Base-by-base conservation (phyloP, 2,888 invertebrate genomes). In the Arrhopalites spinosus region DNA sequence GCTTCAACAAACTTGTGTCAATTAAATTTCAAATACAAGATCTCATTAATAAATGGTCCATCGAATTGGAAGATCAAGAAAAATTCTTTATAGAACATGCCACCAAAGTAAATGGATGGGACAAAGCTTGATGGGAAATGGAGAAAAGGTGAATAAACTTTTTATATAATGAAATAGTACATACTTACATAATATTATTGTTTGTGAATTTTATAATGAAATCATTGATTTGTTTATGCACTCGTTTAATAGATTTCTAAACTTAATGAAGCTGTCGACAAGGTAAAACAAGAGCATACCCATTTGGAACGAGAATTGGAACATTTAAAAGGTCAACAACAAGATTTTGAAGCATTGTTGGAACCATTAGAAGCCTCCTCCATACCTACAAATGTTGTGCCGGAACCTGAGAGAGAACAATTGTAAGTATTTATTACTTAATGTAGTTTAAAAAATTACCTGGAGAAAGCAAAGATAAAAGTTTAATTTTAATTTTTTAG, bases 71-170 rank as follows among this genome's bases (percentile, higher is more conserved):
- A 81, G 95, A 96, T 81, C 96, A 96, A 84, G 96, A 97, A 85
- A 93, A 93, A 85, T 90, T 92, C 0, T 98, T 97, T 85, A 90
- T 95, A 77, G 93, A 95, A 85, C 97, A 97, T 85, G 97, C 97
- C 0, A 93, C 94, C 3, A 95, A 96, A 86, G 91, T 98, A 75
- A 98, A 98, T 86, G 93, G 94, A 0, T 98, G 98, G 97, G 98
- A 98, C 85, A 89, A 93, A 87, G 96, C 56, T 88, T 98, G 0
- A 93, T 96, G 74, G 90, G 91, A 29, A 97, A 97, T 85, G 96
- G 95, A 25, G 95, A 96, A 81, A 96, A 96, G 88, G 92, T 92
- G 84, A 75, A 56, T 8, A 73, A 15, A 1, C 13, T 11, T n/a
- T n/a, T n/a, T n/a, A n/a, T n/a, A n/a, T 63, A 53, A 53, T 53